A percentile compares a stretch with the other conserved stretches of the same genome.
Conservation (phyloP, 2,113 vertebrate genomes). For the Varanus salvator region DNA sequence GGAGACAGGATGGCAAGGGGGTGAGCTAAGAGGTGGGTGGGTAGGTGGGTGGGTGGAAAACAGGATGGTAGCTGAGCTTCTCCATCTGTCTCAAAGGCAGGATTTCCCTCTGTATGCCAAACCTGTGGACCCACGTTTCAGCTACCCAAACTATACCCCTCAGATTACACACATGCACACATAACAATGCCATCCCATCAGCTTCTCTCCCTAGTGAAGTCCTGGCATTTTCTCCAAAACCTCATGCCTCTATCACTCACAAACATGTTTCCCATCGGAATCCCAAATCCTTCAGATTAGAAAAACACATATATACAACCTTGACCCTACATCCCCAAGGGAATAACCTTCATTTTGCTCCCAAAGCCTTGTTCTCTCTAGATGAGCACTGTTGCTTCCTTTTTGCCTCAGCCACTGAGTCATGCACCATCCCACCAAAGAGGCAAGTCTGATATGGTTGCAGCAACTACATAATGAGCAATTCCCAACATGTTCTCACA, state of each 20-base stretch:
- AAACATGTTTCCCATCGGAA: background rate
- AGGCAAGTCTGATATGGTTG: background rate
- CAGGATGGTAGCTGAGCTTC: background rate
- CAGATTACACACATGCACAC: background rate
- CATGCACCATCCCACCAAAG: background rate
- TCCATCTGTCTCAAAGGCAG: background rate
- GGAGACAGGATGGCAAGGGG: slow-evolving; percentile 6
- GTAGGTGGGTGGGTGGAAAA: background rate
- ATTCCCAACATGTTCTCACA: background rate
- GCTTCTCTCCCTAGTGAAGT: background rate
- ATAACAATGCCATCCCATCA: background rate
- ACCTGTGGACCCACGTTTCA: background rate
- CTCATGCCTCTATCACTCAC: background rate
- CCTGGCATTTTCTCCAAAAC: background rate
- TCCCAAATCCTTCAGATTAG: background rate
- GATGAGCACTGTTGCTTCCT: background rate
- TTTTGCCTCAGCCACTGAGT: background rate
- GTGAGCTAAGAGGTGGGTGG: slow-evolving; percentile 22
- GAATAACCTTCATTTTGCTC: background rate
- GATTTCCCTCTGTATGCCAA: background rate
- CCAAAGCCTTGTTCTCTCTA: too few relatives aligned
- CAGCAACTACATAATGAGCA: background rate
- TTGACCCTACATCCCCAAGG: background rate
- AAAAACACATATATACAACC: background rate
- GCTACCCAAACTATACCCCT: background rate